Conservation (phyloP, 2,888 invertebrate genomes). For the Acleris cristana region DNA sequence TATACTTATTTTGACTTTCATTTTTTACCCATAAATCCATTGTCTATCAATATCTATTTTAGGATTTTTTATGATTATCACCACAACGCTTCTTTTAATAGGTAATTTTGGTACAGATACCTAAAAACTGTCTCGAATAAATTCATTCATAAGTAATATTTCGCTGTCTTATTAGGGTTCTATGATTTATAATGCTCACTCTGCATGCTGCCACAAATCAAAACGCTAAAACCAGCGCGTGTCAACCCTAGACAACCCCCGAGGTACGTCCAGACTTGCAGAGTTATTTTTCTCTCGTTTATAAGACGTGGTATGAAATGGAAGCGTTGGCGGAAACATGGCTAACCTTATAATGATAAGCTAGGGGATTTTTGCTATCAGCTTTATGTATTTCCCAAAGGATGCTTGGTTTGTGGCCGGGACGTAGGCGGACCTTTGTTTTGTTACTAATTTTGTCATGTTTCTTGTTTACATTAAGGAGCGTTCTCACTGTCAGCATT, state of each 20-base stretch:
- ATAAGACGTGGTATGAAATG: constrained; percentile 41
- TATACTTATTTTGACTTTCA: too few species aligned
- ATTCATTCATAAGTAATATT: constrained; percentile 11
- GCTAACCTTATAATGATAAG: background rate
- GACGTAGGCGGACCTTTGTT: too few species aligned
- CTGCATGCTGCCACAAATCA: constrained; percentile 61
- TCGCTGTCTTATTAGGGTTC: constrained; percentile 25
- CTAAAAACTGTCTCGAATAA: too few species aligned
- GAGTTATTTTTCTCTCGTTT: constrained; percentile 61
- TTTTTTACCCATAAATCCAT: too few species aligned
- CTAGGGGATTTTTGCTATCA: background rate
- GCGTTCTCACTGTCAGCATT: too few species aligned
- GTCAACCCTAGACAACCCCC: constrained; percentile 60
- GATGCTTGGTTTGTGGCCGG: background rate
- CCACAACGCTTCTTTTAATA: too few species aligned
- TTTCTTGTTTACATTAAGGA: too few species aligned
- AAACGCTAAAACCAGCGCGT: constrained; percentile 50
- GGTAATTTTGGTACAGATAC: too few species aligned
- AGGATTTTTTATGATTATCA: too few species aligned
- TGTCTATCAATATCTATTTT: too few species aligned
- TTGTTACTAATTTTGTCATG: too few species aligned
- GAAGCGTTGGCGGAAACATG: constrained; percentile 13
- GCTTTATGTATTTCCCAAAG: background rate
- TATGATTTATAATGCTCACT: constrained; percentile 31
- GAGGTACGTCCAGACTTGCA: constrained; percentile 49